Evolutionary conservation across 92 coral and sea anemone genomes (phyloP).

Genomic region (Blastomussa wellsi): DNA sequence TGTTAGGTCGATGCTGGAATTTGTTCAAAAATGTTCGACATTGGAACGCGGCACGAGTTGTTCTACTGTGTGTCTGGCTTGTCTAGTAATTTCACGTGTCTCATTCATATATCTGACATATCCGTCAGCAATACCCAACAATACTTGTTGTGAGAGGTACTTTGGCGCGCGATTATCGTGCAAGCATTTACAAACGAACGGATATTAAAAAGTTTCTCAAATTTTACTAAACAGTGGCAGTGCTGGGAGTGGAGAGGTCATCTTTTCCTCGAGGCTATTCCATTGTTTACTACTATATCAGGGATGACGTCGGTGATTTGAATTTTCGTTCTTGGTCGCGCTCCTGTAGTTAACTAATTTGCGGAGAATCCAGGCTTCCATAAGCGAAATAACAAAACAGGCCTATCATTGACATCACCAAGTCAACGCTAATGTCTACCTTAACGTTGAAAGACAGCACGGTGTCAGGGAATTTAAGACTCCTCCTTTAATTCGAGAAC

Average conservation of each 20-base stretch:
- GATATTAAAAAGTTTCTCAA: neutral
- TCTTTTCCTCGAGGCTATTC: slow-evolving; percentile 13
- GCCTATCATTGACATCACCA: neutral
- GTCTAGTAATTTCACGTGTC: neutral
- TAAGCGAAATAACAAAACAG: neutral
- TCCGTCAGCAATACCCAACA: slow-evolving; percentile 27
- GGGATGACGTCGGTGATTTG: slow-evolving; percentile 20
- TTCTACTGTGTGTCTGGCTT: neutral
- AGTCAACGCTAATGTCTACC: neutral
- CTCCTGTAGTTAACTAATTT: slow-evolving; percentile 19
- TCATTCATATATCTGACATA: neutral
- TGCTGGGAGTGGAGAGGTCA: slow-evolving; percentile 4
- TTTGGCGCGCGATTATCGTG: neutral
- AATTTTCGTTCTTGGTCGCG: slow-evolving; percentile 5
- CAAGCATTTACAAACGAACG: neutral
- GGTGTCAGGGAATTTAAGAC: neutral
- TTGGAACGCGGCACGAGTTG: too few species aligned
- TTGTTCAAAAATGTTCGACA: neutral
- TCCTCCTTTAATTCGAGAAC: neutral
- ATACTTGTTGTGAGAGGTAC: neutral
- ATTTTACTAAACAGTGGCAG: neutral
- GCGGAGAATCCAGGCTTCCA: neutral
- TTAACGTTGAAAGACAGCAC: neutral
- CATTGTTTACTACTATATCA: slow-evolving; percentile 27
- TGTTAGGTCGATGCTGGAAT: neutral